A percentile compares a stretch with the other conserved stretches of the same genome.
Evolutionary conservation across 30 jellyfish, hydroid and myxozoan species (phyloP).

Genomic region (Hydra vulgaris): DNA sequence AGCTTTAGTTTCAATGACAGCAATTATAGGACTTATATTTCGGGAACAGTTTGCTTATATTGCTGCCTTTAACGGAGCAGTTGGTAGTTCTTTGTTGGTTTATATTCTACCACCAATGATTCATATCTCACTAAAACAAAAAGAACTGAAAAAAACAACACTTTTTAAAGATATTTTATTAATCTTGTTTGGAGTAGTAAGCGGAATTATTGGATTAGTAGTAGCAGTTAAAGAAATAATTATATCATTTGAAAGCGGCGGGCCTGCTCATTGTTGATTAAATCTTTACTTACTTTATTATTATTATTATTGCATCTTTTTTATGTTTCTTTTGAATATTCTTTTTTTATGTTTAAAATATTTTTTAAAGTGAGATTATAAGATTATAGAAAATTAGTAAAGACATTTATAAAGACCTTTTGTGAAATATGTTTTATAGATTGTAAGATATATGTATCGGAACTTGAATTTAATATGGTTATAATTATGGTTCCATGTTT

Average conservation of each 20-base stretch:
- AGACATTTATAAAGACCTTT: no score
- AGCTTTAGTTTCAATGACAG: conserved; percentile 55
- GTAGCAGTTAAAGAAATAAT: conserved; percentile 72
- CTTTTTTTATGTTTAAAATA: no score
- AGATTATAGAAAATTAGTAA: no score
- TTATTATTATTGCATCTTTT: no score
- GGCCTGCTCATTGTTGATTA: conserved; percentile 19
- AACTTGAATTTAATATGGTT: no score
- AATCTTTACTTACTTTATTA: not conserved
- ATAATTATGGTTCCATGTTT: no score
- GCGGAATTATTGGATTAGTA: conserved; percentile 77
- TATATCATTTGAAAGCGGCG: conserved; percentile 56
- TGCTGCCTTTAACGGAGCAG: conserved; percentile 89
- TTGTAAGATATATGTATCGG: no score
- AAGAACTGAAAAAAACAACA: conserved; percentile 37
- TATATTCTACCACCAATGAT: conserved; percentile 83
- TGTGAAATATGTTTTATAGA: no score
- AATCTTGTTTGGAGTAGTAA: conserved; percentile 70
- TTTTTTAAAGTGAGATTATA: no score
- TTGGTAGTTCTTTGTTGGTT: conserved; percentile 85
- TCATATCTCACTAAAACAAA: conserved; percentile 58
- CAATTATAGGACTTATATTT: conserved; percentile 67
- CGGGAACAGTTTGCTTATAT: conserved; percentile 93
- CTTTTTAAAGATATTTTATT: conserved; percentile 46
- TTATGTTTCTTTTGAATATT: no score